Base-by-base conservation (phyloP, 2,797 vertebrate genomes). In the Typhlichthys eigenmanni region DNA sequence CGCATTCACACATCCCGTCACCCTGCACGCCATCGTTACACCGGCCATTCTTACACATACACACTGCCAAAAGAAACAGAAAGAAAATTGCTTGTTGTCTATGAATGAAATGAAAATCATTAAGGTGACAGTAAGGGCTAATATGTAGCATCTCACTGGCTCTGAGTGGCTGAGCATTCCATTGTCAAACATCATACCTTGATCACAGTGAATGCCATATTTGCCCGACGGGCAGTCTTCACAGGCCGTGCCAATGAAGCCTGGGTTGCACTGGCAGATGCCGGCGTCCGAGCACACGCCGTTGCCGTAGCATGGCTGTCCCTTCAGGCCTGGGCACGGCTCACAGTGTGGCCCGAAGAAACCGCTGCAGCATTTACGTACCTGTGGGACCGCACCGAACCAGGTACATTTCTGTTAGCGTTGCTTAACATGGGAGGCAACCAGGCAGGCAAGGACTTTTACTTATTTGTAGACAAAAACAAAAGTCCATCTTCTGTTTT, bases 281-380 rank as follows among this genome's bases (percentile, higher is more conserved):
- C 97, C 97, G 0, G 92, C 93, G 55, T 98, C 97, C 47, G 80
- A 16, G 72, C 97, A 99, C 57, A 87, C 1, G 0, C 97, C 97
- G 0, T 96, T 95, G 9, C 91, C 92, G 0, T 85, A 95, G 84
- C 97, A 98, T n/a, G 89, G 56, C 0, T 66, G 89, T 49, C 81
- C 88, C 0, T 67, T 74, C 0, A 71, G 69, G 0, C 96, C 94
- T 0, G 97, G 97, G 78, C 97, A 99, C 0, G 89, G 71, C 83
- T 96, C 94, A 52, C 97, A 99, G 71, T 95, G 93, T 13, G 81
- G 55, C 0, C 97, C 95, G 0, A 93, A 98, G 79, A 93, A 98
- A 0, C 96, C 96, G 0, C 71, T 71, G 0, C 97, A 99, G 77
- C 97, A 99, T 10, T 80, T 77, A 52, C 16, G 88, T 0, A 58